Evolutionary conservation across 1,140 invertebrate genomes (phyloP), one percentile per base, ranked within the genome.

Genomic region (Venturia canescens): DNA sequence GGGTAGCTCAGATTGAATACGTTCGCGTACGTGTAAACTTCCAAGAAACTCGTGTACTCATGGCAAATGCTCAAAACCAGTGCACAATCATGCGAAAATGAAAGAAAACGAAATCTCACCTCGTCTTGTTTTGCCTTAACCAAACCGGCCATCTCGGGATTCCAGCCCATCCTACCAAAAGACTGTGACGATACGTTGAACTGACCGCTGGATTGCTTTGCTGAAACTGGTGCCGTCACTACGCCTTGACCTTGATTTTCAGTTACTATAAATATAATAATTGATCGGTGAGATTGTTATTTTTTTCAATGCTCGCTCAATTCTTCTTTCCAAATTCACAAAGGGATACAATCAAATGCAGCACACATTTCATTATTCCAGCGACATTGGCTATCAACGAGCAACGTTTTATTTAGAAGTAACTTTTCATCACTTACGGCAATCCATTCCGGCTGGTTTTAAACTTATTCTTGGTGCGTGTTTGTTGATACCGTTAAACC

Each of bases 391-490:
- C n/a, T n/a, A n/a, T n/a, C n/a, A n/a, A n/a, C n/a, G n/a, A n/a
- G n/a, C n/a, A n/a, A n/a, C n/a, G n/a, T n/a, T n/a, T n/a, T n/a
- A n/a, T n/a, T n/a, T n/a, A n/a, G n/a, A n/a, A n/a, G n/a, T n/a
- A 7, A 23, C 9, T 18, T 34, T 5, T 34, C 4, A 3, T 15
- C 78, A 95, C 95, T 94, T 93, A 98, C 97, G 93, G 57, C 94
- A 93, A 85, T 96, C 94, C 97, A 98, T 98, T 87, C 96, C 96
- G 63, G 95, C 93, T 34, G 98, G 98, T 90, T 97, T 95, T 57
- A 98, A 92, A 88, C 94, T 97, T 74, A 96, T 93, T 80, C 94
- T 94, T 75, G 88, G 87, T 1, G 94, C 94, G 21, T 92, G 88
- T 82, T 93, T 94, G 86, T 96, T 94, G 53, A 89, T 92, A 71